These are phyloP conservation scores for Spermophilus dauricus DNA, from an alignment of 2,113 vertebrate species.

Conservation along the genomic window DNA sequence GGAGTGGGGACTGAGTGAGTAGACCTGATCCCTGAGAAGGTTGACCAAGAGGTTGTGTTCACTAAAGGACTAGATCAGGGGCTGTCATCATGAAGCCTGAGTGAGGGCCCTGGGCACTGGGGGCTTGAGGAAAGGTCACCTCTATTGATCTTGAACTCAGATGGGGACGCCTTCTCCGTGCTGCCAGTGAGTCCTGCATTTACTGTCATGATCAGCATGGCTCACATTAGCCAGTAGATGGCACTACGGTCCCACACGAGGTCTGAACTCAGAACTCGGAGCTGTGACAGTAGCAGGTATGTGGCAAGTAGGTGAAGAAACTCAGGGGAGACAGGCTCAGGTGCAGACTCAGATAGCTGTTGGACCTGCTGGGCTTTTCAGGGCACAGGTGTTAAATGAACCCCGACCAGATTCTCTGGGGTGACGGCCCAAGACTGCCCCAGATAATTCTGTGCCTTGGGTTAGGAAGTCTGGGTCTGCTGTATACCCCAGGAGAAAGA, in stretches of 20 bases:
- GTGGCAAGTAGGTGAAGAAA: too few relatives aligned
- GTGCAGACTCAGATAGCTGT: background rate
- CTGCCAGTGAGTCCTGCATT: background rate
- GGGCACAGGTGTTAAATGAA: background rate
- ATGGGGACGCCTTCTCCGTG: background rate
- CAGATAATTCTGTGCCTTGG: background rate
- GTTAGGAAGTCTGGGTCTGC: background rate
- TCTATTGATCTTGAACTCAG: background rate
- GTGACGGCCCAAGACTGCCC: background rate
- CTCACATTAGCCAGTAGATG: slow-evolving; percentile 73
- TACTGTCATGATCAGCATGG: background rate
- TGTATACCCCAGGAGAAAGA: background rate
- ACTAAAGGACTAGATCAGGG: background rate
- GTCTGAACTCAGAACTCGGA: accelerated
- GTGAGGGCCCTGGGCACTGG: background rate
- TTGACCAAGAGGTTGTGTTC: background rate
- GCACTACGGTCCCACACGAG: slow-evolving; percentile 52
- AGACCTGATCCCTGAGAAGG: background rate
- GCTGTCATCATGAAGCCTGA: background rate
- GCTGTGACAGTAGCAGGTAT: background rate
- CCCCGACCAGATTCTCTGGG: background rate
- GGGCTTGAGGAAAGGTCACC: background rate
- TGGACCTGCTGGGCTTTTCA: background rate
- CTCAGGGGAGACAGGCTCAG: slow-evolving; percentile 47
- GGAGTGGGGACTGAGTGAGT: background rate